A percentile compares a stretch with the other conserved stretches of the same genome.
Evolutionary conservation across 2,797 vertebrate species (phyloP).

Genomic region (Vipera latastei): DNA sequence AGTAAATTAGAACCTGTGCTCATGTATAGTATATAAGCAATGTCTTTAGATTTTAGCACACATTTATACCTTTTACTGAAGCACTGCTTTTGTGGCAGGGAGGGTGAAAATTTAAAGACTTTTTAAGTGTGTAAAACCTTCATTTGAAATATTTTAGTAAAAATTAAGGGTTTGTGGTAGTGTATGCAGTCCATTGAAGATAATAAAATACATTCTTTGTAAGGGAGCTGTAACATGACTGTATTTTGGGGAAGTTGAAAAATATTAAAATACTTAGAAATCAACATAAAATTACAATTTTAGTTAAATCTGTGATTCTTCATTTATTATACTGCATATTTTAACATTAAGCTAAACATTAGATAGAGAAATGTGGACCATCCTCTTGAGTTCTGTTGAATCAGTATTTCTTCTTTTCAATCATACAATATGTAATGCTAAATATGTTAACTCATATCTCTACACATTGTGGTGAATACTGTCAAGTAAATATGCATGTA

Average conservation of each 20-base stretch:
- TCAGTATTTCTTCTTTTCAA: neutral
- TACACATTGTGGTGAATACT: neutral
- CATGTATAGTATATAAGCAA: constrained; percentile 73
- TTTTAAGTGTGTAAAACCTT: constrained; percentile 80
- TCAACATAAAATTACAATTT: neutral
- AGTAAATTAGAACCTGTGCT: constrained; percentile 62
- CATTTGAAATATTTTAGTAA: constrained; percentile 80
- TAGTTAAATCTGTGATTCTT: neutral
- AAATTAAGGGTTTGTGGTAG: constrained; percentile 73
- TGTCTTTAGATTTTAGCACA: constrained; percentile 75
- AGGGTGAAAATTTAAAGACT: constrained; percentile 62
- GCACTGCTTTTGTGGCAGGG: constrained; percentile 64
- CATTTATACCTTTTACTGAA: constrained; percentile 74
- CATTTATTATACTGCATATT: neutral
- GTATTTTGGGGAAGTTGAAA: constrained; percentile 4
- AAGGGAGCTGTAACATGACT: constrained; percentile 54
- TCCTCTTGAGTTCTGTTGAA: neutral
- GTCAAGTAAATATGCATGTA: neutral
- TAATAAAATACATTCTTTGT: constrained; percentile 78
- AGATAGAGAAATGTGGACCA: neutral
- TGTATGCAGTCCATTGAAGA: constrained; percentile 82
- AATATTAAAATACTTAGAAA: neutral
- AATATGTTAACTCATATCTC: neutral
- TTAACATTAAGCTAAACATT: neutral
- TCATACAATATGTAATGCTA: neutral